These are phyloP conservation scores for Hemicordylus capensis DNA, from an alignment of 2,113 vertebrate species.

Conservation along the genomic window DNA sequence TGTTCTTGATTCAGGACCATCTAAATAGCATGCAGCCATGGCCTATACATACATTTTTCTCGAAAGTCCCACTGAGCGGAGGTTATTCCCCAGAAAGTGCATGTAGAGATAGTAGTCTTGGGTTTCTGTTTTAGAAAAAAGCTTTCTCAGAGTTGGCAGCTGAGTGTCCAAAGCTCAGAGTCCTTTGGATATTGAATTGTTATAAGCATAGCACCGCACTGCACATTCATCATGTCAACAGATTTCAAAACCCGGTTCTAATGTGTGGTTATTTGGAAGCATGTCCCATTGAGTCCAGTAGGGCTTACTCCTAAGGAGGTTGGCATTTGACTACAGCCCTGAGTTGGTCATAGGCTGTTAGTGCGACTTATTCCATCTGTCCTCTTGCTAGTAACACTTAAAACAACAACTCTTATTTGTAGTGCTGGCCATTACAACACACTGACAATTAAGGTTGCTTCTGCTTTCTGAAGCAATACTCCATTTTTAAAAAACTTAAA, in stretches of 20 bases:
- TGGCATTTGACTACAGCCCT: neutral
- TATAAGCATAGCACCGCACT: neutral
- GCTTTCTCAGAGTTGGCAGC: neutral
- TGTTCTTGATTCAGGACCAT: too few species aligned
- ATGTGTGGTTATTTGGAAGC: neutral
- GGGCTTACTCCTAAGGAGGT: neutral
- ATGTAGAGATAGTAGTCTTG: too few species aligned
- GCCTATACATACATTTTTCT: too few species aligned
- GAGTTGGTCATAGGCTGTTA: neutral
- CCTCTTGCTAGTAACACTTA: too few species aligned
- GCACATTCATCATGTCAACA: neutral
- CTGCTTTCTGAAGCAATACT: neutral
- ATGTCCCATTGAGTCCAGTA: neutral
- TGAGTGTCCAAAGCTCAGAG: neutral
- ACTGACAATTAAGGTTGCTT: neutral
- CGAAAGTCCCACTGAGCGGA: too few species aligned
- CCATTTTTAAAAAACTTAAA: neutral
- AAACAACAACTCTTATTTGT: too few species aligned
- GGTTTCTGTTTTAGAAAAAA: neutral
- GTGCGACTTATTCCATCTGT: too few species aligned
- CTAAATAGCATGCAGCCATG: too few species aligned
- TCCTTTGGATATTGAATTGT: neutral
- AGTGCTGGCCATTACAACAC: neutral
- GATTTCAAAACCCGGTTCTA: neutral
- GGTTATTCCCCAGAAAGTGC: too few species aligned